Percentiles rank a stretch among this genome's conserved stretches.
phyloP scores from a whole-genome alignment of 2,797 vertebrate genomes.

The Cynodonichthys magdalenae region DNA sequence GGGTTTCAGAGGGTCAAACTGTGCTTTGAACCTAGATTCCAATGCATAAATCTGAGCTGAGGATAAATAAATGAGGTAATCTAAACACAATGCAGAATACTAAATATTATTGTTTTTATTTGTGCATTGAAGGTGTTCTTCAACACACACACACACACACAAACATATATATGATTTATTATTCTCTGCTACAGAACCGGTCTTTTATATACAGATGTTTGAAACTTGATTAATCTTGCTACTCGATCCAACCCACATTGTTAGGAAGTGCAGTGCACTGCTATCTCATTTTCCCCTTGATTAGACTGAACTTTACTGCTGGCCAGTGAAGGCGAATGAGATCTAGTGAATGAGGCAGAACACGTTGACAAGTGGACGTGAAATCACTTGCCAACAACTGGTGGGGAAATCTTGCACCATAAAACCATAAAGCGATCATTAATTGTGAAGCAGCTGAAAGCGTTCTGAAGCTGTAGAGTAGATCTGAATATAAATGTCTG shows the following conservation, averaged over 20 bases:
- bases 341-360: background rate
- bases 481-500: background rate
- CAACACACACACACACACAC: too few species aligned
- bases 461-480: background rate
- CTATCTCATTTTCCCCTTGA: background rate
- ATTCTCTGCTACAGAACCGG: background rate
- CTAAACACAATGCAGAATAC: too few species aligned
- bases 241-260: too few species aligned
- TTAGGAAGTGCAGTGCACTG: background rate
- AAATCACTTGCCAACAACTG: background rate
- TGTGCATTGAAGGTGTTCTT: too few species aligned
- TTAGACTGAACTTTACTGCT: background rate
- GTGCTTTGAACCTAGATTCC: too few species aligned
- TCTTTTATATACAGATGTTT: background rate
- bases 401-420: background rate
- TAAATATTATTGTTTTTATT: too few species aligned
- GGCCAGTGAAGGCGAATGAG: background rate
- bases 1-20: too few species aligned
- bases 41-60: too few species aligned
- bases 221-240: background rate
- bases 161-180: too few species aligned
- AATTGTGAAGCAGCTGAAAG: background rate
- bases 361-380: background rate
- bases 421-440: background rate
- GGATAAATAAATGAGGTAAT: too few species aligned